Percentiles rank a stretch among this genome's conserved stretches.
Evolutionary conservation across 2,113 vertebrate genomes (phyloP).

Genomic region (Tupaia chinensis): DNA sequence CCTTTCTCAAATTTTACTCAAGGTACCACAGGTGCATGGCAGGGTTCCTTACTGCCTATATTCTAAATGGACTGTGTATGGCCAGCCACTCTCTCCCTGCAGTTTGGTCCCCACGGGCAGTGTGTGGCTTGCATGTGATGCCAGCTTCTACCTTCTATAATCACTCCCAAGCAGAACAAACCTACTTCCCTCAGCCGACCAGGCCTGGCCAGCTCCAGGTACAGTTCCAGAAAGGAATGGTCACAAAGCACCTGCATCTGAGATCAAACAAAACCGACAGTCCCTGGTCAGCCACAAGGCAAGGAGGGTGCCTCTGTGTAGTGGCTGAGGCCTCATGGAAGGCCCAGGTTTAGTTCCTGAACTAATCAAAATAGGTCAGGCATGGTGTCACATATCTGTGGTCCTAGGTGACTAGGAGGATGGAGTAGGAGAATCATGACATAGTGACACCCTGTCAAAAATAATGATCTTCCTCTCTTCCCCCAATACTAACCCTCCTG

Average conservation of each 20-base stretch:
- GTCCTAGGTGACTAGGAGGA: no score
- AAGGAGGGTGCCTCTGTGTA: no score
- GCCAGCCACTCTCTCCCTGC: neutral
- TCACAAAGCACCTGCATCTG: neutral
- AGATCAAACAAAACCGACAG: neutral
- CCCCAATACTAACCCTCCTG: no score
- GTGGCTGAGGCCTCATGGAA: no score
- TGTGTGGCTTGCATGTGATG: neutral
- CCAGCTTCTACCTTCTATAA: neutral
- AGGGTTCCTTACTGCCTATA: neutral
- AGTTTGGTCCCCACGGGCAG: neutral
- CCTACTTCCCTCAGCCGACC: neutral
- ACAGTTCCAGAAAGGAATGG: neutral
- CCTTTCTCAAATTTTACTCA: constrained; percentile 40
- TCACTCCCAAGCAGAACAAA: neutral
- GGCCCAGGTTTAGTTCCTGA: no score
- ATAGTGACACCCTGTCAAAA: no score
- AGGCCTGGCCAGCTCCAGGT: neutral
- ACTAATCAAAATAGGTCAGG: no score
- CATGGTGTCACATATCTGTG: no score
- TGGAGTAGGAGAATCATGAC: no score
- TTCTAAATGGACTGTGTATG: neutral
- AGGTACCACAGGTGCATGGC: neutral
- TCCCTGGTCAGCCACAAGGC: no score
- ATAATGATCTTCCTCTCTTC: no score